Evolutionary conservation across 2,888 invertebrate genomes (phyloP), one percentile per base, ranked within the genome.

Genomic region (Zhuqinia jingwanae): DNA sequence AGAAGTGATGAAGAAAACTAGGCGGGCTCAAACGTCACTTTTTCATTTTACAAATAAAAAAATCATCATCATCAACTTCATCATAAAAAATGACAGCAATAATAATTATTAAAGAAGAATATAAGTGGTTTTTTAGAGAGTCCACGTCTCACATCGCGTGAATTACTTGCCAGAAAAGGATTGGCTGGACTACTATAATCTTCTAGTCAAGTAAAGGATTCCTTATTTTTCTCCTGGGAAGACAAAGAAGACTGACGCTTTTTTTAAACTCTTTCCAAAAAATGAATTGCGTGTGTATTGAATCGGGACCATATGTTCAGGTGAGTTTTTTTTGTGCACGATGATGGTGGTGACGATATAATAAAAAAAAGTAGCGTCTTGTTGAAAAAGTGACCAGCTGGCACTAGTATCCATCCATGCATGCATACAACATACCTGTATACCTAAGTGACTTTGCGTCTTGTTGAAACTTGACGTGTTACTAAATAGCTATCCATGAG

Each of bases 281-380:
- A 25, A 2, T 75, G 75, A 36, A 75, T 75, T 75, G 75, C 75
- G 75, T 75, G 75, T 75, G 75, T 53, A 56, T 75, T 56, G 75
- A 75, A 56, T 75, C 56, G n/a, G 17, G 53, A 56, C 53, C 75
- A 75, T 75, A 53, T 75, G 75, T 42, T 75, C 53, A 53, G 53
- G 75, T 53, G 17, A 36, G 10, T 10, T n/a, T 20, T n/a, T 58
- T n/a, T n/a, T n/a, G n/a, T n/a, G n/a, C 20, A 60, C 13, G 25
- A 60, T 25, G 68, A 22, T 6, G 10, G 27, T 10, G 5, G 17
- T 36, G 17, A 65, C 8, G 65, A 70, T 25, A 15, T 20, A 47
- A 6, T 15, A 70, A 27, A 42, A 70, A 10, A 13, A 13, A 50
- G 50, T 2, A 47, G 25, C 47, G 70, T 47, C 47, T 65, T 47